Evolutionary conservation across 2,797 vertebrate genomes (phyloP), one percentile per base, ranked within the genome.

Genomic region (Schizopygopsis malacanthus): DNA sequence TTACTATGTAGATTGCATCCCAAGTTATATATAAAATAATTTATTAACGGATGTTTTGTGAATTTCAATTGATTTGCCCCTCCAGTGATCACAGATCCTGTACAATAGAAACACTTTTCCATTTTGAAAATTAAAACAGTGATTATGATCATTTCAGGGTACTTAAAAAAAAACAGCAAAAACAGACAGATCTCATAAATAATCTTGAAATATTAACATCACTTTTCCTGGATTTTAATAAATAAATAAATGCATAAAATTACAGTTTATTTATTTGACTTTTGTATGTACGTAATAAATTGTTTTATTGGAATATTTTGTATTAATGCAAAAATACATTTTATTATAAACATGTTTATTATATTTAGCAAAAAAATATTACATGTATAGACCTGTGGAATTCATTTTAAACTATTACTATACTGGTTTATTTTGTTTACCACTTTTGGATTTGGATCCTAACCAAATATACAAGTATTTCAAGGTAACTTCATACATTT

Each of bases 41-140:
- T 79, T 22, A 16, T 50, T 73, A 50, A 43, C 0, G 13, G 41
- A n/a, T 15, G n/a, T 18, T 73, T 28, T 2, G 20, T 69, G 45
- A 52, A 81, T 69, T 81, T 69, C 20, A 6, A n/a, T 39, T 69
- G 63, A n/a, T 81, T 52, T 81, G 20, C 45, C 45, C 69, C 45
- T 37, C 25, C 45, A 52, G 63, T 50, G 28, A 9, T 69, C 28
- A 52, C 45, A 67, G 43, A 39, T 69, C 28, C 4, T 22, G 4
- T 45, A 69, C 0, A 3, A 11, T 22, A 43, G 76, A 69, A 52
- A 52, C 3, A 4, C 28, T 69, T 81, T 81, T 47, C 45, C 45
- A n/a, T 52, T 67, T 4, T n/a, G 43, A n/a, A 16, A 50, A 69
- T 69, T 37, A 69, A 37, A 81, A 69, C 16, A 39, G 9, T 50